Evolutionary conservation across 2,113 vertebrate genomes (phyloP).

Genomic region (Cynocephalus volans): DNA sequence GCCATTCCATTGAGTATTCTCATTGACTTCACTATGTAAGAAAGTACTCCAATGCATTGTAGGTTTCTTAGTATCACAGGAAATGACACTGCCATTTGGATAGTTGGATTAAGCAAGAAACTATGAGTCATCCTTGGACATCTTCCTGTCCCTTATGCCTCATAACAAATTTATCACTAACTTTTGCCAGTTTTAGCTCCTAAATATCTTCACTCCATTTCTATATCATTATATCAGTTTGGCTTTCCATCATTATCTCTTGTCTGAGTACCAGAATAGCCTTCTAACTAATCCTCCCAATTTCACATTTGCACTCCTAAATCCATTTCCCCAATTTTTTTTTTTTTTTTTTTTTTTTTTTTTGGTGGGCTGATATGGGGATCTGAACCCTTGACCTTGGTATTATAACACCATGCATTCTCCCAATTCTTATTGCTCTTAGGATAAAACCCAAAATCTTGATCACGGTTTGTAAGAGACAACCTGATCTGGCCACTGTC

Average conservation of each 20-base stretch:
- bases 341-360: too few relatives aligned
- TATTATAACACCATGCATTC: background rate
- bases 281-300: background rate
- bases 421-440: constrained; percentile 5
- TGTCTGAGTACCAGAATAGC: background rate
- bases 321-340: background rate
- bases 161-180: constrained; percentile 46
- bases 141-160: background rate
- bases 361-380: too few relatives aligned
- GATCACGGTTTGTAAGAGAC: background rate
- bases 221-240: background rate
- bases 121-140: background rate
- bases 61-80: background rate
- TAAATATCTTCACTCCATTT: constrained; percentile 48
- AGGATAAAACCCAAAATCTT: background rate
- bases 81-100: background rate
- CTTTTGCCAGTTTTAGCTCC: constrained; percentile 16
- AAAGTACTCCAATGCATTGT: background rate
- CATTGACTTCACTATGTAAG: constrained; percentile 35
- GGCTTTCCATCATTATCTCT: background rate
- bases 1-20: background rate
- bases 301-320: constrained; percentile 13
- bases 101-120: constrained; percentile 34
- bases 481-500: background rate
- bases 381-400: too few relatives aligned